Evolutionary conservation across 2,797 vertebrate species (phyloP).

Genomic region (Xerus rutilus): DNA sequence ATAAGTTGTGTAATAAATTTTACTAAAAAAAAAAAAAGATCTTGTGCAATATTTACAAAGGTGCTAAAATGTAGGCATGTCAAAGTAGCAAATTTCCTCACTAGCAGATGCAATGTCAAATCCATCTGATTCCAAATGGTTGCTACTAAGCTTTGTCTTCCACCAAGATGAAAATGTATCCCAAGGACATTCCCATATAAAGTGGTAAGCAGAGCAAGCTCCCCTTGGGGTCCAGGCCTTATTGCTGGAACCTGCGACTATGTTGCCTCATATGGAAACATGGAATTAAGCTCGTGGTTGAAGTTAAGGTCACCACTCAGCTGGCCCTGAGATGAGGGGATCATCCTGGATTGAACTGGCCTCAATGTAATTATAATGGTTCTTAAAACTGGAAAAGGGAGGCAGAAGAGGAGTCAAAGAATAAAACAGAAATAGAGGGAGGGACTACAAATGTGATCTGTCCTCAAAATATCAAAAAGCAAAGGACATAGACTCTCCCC

Average conservation of each 20-base stretch:
- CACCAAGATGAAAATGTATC: not conserved
- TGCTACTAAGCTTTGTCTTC: not conserved
- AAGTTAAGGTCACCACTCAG: not conserved
- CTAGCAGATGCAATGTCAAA: not conserved
- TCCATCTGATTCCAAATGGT: not conserved
- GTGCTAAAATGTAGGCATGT: not conserved
- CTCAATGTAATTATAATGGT: too few relatives aligned
- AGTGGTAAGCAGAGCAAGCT: not conserved
- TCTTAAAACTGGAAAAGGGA: not conserved
- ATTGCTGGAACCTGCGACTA: not conserved
- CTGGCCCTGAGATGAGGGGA: not conserved
- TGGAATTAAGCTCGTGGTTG: too few relatives aligned
- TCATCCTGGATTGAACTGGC: not conserved
- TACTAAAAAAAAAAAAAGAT: too few relatives aligned
- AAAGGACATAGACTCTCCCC: not conserved
- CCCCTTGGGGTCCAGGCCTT: fast-evolving
- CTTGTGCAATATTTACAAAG: not conserved
- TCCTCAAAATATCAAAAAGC: not conserved
- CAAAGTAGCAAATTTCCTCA: not conserved
- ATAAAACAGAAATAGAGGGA: not conserved
- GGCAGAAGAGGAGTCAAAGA: not conserved
- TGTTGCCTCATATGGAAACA: not conserved
- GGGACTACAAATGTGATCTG: fast-evolving
- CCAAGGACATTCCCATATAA: not conserved
- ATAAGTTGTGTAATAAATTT: not conserved